Percentiles rank a stretch among this genome's conserved stretches.
Evolutionary conservation across 2,888 invertebrate species (phyloP).

Genomic region (Elmis aenea): DNA sequence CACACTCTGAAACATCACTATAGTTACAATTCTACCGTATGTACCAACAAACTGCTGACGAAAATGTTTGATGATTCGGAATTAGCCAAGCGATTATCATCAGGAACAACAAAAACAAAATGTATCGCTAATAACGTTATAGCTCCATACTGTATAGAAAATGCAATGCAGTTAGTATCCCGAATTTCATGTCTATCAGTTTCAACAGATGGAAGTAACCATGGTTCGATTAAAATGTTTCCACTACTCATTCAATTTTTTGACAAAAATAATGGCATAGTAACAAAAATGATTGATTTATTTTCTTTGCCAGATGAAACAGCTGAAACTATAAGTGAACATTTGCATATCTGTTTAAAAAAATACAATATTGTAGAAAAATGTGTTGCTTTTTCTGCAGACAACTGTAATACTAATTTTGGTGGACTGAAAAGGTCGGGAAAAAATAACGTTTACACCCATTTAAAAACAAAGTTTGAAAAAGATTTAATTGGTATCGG

Average conservation of each 20-base stretch:
- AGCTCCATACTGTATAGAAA: not conserved
- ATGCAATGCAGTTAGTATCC: not conserved
- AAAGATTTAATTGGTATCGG: constrained; percentile 9
- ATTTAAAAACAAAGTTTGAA: constrained; percentile 7
- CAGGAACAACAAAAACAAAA: not conserved
- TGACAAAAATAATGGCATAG: not conserved
- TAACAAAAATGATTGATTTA: constrained; percentile 3
- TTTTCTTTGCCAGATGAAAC: constrained; percentile 4
- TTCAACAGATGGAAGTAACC: constrained; percentile 1
- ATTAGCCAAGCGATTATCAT: not conserved
- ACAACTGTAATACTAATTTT: constrained; percentile 14
- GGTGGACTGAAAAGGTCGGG: constrained; percentile 9
- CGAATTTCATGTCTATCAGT: not conserved
- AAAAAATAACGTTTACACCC: constrained; percentile 8
- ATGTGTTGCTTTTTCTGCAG: constrained; percentile 8
- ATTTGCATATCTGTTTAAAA: not conserved
- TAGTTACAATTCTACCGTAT: not conserved
- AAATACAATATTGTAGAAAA: constrained; percentile 3
- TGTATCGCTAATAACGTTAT: not conserved
- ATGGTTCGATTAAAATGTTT: constrained; percentile 3
- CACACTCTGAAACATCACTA: constrained; percentile 1
- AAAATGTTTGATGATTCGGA: not conserved
- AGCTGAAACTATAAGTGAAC: constrained; percentile 4
- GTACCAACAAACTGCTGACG: not conserved
- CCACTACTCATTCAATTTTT: constrained; percentile 4